Evolutionary conservation across 2,113 vertebrate species (phyloP), one percentile per base, ranked within the genome.

Genomic region (Lagopus muta): DNA sequence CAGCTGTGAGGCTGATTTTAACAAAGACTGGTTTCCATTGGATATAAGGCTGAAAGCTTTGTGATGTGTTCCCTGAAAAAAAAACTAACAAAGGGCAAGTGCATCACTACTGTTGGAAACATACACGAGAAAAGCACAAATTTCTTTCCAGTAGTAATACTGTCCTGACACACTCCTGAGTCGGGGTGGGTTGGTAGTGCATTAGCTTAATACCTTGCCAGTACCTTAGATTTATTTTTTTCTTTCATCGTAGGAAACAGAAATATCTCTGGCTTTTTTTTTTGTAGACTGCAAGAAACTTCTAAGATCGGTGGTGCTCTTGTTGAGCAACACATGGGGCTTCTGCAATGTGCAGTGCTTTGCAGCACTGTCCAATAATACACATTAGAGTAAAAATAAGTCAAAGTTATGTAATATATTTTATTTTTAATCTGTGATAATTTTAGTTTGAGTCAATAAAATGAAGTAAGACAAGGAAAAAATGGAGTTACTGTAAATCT

Each of bases 1-100:
- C 94, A 96, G 92, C 96, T 94, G 95, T 95, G 81, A 90, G 90
- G 58, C 43, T 79, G 95, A 88, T 89, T 94, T 91, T 67, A 82
- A 91, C 47, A 55, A 83, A 88, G 78, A 80, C 88, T 76, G 95
- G 82, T 95, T 94, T 96, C 89, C 74, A 72, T 87, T 96, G 94
- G 95, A 90, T 81, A 36, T 42, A 92, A 69, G 58, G 82, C 60
- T 60, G 89, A 93, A 94, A 77, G 86, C 90, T 66, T 66, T 92
- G 73, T 84, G 93, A 96, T 93, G 78, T 93, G 82, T 74, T 65
- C 32, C 32, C 52, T 11, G 8, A 82, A 8, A 48, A 92, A 92
- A 87, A 70, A 52, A 5, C 45, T 88, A 61, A 78, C 1, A 66
- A 93, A 75, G 13, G 19, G 3, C 24, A 57, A 75, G 12, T 45